Evolutionary conservation across 2,113 vertebrate genomes (phyloP), one percentile per base, ranked within the genome.

Genomic region (Regulus satrapa): DNA sequence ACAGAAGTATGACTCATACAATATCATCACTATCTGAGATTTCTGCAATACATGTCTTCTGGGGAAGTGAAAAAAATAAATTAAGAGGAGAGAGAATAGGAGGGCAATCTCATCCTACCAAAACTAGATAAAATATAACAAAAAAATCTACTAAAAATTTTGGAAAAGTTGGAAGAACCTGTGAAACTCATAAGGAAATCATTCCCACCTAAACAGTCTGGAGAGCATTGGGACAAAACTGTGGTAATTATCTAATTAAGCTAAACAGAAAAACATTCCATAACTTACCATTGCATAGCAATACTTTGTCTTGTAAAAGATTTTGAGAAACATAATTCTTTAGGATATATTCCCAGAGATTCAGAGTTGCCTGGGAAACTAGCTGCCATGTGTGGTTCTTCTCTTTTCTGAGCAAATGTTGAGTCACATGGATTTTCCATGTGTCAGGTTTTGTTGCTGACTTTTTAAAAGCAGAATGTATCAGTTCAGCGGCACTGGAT

Each of bases 311-410:
- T 77, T 59, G 40, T 86, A 59, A 82, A 68, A 72, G 31, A 41
- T 36, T 73, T 41, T 54, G 51, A 89, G 61, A 78, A 73, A 73
- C 54, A 63, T 40, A 3, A 77, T 89, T 81, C 67, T 87, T 84
- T 71, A 82, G 52, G 75, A 85, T 81, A 48, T 72, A 91, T 72
- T 96, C 77, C 54, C 52, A 95, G 89, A 79, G 49, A 94, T 73
- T 56, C 23, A 52, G 31, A 46, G 94, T 88, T 93, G 80, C 82
- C 95, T 86, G 63, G 92, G 84, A 97, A 96, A 97, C 77, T 54
- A 49, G 40, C 56, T 93, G 28, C 52, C 66, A 72, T 94, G 62
- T 83, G 74, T 89, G 49, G 26, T 91, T 94, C 69, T 88, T 88
- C 68, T 85, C 61, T 66, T 94, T 95, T 88, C 73, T 67, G 76